Evolutionary conservation across 2,888 invertebrate genomes (phyloP).

Genomic region (Ornithoptera priamus): DNA sequence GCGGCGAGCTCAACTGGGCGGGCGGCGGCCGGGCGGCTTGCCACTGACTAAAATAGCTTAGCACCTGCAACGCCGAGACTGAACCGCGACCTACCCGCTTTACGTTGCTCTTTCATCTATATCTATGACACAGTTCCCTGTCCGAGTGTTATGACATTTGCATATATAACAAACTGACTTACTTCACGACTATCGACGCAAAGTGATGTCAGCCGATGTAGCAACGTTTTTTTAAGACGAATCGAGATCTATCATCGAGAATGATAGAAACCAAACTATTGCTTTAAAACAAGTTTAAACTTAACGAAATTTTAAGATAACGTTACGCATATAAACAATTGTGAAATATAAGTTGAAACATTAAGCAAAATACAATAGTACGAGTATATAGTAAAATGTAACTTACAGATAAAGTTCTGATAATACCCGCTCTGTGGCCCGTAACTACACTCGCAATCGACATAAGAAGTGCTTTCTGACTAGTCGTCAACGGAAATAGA

Average conservation of each 20-base stretch:
- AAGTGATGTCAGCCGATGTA: not conserved
- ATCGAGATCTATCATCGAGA: too few species aligned
- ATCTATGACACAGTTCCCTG: constrained; percentile 50
- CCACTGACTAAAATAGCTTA: constrained; percentile 68
- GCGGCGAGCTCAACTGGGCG: constrained; percentile 62
- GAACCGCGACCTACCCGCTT: constrained; percentile 60
- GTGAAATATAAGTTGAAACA: not conserved
- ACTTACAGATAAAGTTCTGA: constrained; percentile 1
- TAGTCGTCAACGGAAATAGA: constrained; percentile 43
- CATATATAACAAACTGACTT: not conserved
- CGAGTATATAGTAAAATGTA: constrained; percentile 19
- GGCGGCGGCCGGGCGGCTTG: constrained; percentile 51
- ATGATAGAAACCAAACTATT: too few species aligned
- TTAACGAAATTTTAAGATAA: too few species aligned
- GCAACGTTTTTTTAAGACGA: not conserved
- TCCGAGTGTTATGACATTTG: constrained; percentile 14
- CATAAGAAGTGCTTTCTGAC: constrained; percentile 36
- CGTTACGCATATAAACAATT: too few species aligned
- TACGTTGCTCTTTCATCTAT: constrained; percentile 62
- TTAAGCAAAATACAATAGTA: not conserved
- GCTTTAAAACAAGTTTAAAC: too few species aligned
- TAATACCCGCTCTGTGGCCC: constrained; percentile 12
- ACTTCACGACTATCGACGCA: not conserved
- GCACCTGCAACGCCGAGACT: constrained; percentile 68
- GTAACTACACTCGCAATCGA: constrained; percentile 32